Evolutionary conservation across 2,113 vertebrate species (phyloP), one percentile per base, ranked within the genome.

Genomic region (Falcunculus frontatus): DNA sequence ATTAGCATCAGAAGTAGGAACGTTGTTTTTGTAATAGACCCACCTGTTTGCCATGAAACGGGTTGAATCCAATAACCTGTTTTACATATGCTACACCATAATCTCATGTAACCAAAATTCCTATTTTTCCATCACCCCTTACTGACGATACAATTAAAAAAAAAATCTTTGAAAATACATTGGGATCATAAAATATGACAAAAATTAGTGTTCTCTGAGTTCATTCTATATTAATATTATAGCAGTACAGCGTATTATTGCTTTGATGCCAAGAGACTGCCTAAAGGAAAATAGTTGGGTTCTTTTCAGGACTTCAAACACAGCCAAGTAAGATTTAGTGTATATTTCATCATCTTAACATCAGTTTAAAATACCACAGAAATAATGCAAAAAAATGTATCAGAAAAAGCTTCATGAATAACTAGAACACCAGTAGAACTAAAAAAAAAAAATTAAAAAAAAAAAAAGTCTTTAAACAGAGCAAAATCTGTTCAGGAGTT

Each of bases 361-460:
- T 95, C 89, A 96, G 53, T 93, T 96, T 96, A 95, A 97, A 98
- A 97, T 95, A 95, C 86, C 81, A 95, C 84, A 92, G 86, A 97
- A 98, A 96, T 96, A 97, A 97, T 95, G 72, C 23, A 95, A 95
- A 97, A 97, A 95, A 94, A 78, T 60, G 60, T 55, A 90, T 93
- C 87, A 81, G 81, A 95, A 95, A 96, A 87, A 69, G 4, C 67
- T 96, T 96, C 79, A 90, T 55, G 69, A 97, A 96, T 93, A 97
- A 92, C 44, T 64, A 88, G 73, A 94, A 94, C 6, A 30, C 5
- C 17, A 32, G 16, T 5, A 56, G 15, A 79, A 55, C 39, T 7
- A 3, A 16, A 83, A 87, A 73, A n/a, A 46, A 8, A n/a, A 21
- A 13, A 7, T 39, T 39, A 10, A 69, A 91, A 62, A 32, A 33